A percentile compares a stretch with the other conserved stretches of the same genome.
These are phyloP conservation scores for Tiliacea citrago DNA, from an alignment of 2,888 invertebrate genomes.

Conservation along the genomic window DNA sequence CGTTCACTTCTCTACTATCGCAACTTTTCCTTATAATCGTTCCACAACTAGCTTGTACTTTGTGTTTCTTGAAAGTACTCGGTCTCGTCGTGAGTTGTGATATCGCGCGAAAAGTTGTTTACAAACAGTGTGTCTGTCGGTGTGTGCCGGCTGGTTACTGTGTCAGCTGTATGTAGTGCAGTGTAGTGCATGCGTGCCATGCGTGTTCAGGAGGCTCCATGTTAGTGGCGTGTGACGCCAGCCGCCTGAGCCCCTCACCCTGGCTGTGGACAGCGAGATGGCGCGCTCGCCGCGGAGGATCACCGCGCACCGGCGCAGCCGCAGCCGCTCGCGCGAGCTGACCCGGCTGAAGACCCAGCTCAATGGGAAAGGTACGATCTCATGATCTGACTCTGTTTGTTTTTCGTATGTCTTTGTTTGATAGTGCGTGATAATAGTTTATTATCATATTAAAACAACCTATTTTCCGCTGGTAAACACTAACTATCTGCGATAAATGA, in stretches of 20 bases:
- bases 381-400: slow-evolving; percentile 29
- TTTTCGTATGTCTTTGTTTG: slow-evolving; percentile 41
- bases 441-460: slow-evolving; percentile 57
- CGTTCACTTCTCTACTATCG: slow-evolving; percentile 42
- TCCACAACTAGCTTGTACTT: slow-evolving; percentile 54
- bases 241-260: slow-evolving; percentile 50
- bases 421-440: slow-evolving; percentile 50
- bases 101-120: slow-evolving; percentile 64
- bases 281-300: slow-evolving; percentile 86
- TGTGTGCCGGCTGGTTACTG: slow-evolving; percentile 47
- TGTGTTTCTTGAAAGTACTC: slow-evolving; percentile 46
- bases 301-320: slow-evolving; percentile 80
- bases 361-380: slow-evolving; percentile 82
- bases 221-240: slow-evolving; percentile 28
- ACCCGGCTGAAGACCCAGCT: slow-evolving; percentile 82
- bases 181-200: slow-evolving; percentile 63
- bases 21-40: slow-evolving; percentile 48
- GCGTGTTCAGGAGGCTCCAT: slow-evolving; percentile 34
- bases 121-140: slow-evolving; percentile 62
- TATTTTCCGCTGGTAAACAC: slow-evolving; percentile 37
- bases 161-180: slow-evolving; percentile 57
- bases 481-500: slow-evolving; percentile 34
- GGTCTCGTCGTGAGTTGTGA: slow-evolving; percentile 49
- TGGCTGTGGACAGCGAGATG: slow-evolving; percentile 72
- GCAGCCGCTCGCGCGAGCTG: slow-evolving; percentile 84